Base-by-base conservation (phyloP, 1,140 invertebrate species). In the Atta cephalotes region DNA sequence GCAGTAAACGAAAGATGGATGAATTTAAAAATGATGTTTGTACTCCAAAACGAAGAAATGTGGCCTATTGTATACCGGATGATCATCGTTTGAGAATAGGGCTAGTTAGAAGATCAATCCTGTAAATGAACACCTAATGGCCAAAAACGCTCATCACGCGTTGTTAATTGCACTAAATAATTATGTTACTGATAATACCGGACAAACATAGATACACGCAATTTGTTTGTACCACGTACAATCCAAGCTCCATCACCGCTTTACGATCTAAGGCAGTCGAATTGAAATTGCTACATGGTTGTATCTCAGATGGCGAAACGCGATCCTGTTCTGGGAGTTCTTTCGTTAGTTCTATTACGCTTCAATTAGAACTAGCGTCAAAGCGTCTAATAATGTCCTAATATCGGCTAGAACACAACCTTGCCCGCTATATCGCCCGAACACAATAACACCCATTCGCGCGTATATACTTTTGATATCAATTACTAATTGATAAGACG, bases 41-140 rank as follows among this genome's bases (percentile, higher is more conserved):
- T 85, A 76, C 79, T 77, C 68, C 58, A 84, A 35, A 35, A 63
- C 58, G 21, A 87, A 82, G 49, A 25, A 60, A 31, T 63, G 74
- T 87, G 21, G 16, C 31, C 58, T 71, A 82, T 60, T 10, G 31
- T 66, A 31, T n/a, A n/a, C 35, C 10, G 35, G 35, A 88, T 72
- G 39, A 18, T 63, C 18, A 56, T 63, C 28, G 28, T 28, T 63
- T 31, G 16, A 82, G 14, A 35, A 49, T 25, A 80, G 56, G n/a
- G 39, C 35, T 70, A 31, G 45, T 68, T 66, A 49, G n/a, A 63
- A 76, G 68, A 53, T 58, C 49, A 62, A 56, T 14, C n/a, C 68
- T 25, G 68, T 74, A 90, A 92, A 90, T 91, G 90, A 92, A 92
- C 91, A 92, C 90, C 82, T 90, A 89, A 90, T 89, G 92, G 88